These are phyloP conservation scores for Sceloporus undulatus DNA, from an alignment of 2,113 vertebrate species.

Conservation along the genomic window DNA sequence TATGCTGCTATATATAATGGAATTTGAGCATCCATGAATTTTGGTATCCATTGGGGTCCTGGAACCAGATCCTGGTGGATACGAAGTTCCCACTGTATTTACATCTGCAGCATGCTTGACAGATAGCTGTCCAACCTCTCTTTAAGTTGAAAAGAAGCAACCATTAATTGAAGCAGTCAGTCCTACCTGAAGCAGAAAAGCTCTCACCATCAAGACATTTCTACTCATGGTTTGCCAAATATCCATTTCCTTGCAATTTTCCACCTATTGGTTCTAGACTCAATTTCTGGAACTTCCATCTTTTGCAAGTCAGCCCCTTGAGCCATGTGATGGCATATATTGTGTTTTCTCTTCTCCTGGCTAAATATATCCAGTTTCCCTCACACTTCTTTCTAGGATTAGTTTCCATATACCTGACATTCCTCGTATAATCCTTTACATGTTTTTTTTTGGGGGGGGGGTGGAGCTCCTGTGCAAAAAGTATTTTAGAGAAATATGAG, in stretches of 20 bases:
- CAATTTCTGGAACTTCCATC: not conserved
- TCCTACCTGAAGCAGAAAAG: not conserved
- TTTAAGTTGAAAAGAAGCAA: not conserved
- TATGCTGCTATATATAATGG: no score
- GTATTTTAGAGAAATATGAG: no score
- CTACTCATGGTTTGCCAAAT: not conserved
- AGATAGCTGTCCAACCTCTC: not conserved
- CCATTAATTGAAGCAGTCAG: not conserved
- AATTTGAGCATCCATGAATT: no score
- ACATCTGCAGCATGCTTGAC: not conserved
- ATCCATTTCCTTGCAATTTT: not conserved
- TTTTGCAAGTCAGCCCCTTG: not conserved
- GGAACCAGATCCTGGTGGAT: no score
- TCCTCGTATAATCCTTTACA: no score
- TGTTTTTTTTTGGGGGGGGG: no score
- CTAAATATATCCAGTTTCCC: not conserved
- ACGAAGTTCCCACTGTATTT: not conserved
- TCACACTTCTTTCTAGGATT: no score
- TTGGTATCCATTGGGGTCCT: no score
- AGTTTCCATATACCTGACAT: no score
- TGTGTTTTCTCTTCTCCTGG: not conserved
- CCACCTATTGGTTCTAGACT: not conserved
- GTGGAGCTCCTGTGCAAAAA: no score
- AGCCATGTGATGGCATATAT: not conserved
- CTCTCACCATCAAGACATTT: not conserved